These are phyloP conservation scores for Otocyon megalotis DNA, from an alignment of 2,113 vertebrate species.

Conservation along the genomic window DNA sequence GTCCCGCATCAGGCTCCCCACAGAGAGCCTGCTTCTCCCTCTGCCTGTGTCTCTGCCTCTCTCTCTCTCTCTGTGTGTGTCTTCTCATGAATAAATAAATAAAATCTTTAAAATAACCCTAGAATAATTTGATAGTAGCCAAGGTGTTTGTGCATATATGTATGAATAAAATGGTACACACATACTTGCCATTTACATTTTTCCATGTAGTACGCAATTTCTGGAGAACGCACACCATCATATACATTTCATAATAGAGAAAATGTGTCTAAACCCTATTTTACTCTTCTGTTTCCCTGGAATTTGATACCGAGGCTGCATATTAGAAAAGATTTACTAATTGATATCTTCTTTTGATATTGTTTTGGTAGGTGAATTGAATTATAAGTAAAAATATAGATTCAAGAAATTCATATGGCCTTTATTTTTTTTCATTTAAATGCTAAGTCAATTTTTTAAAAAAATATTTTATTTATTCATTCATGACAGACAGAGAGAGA, in stretches of 20 bases:
- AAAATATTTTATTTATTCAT: too few species aligned
- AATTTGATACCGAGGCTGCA: not conserved
- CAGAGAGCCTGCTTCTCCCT: too few species aligned
- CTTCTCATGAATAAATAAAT: too few species aligned
- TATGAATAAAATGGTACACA: not conserved
- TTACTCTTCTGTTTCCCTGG: not conserved
- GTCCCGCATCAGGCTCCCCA: too few species aligned
- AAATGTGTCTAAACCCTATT: not conserved
- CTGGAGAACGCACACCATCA: not conserved
- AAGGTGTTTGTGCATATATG: not conserved
- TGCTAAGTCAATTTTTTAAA: too few species aligned
- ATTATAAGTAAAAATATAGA: not conserved
- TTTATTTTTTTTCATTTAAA: too few species aligned
- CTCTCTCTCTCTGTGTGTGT: too few species aligned
- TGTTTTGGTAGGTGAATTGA: slow-evolving; percentile 43
- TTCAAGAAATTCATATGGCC: not conserved
- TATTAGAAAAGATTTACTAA: slow-evolving; percentile 14
- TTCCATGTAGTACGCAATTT: not conserved
- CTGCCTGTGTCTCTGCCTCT: too few species aligned
- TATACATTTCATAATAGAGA: not conserved
- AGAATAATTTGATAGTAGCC: not conserved
- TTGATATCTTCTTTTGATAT: not conserved
- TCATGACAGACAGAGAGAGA: too few species aligned
- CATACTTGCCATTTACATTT: not conserved
- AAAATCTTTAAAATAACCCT: not conserved